phyloP scores from a whole-genome alignment of 2,888 invertebrate genomes.

The Odontocolon sp. region DNA sequence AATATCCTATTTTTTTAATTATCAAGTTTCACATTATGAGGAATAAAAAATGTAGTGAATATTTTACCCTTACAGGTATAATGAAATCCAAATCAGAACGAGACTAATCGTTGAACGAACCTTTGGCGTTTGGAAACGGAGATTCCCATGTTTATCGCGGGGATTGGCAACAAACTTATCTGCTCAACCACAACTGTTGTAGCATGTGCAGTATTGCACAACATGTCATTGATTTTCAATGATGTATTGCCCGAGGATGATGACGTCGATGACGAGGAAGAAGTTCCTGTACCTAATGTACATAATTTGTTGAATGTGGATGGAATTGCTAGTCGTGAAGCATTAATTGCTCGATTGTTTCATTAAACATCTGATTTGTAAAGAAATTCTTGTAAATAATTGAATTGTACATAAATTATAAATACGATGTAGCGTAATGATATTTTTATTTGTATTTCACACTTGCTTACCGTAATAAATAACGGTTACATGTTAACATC shows the following conservation, averaged over 20 bases:
- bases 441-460: too few species aligned
- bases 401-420: background rate
- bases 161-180: constrained; percentile 53
- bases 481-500: too few species aligned
- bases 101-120: constrained; percentile 55
- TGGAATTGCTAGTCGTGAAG: constrained; percentile 36
- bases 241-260: constrained; percentile 56
- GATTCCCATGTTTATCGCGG: constrained; percentile 55
- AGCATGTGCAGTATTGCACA: constrained; percentile 60
- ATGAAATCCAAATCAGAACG: constrained; percentile 50
- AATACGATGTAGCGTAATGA: background rate
- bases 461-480: too few species aligned
- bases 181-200: constrained; percentile 59
- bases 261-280: constrained; percentile 29
- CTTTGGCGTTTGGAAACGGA: constrained; percentile 55
- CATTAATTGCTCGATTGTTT: constrained; percentile 48
- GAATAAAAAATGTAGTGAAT: background rate
- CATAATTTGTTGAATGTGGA: constrained; percentile 32
- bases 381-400: background rate
- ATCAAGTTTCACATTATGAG: background rate
- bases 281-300: constrained; percentile 4
- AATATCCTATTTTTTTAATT: too few species aligned
- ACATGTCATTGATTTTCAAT: constrained; percentile 53
- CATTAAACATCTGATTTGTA: constrained; percentile 5
- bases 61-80: constrained; percentile 36